Evolutionary conservation across 2,797 vertebrate species (phyloP).

Genomic region (Kryptopterus vitreolus): DNA sequence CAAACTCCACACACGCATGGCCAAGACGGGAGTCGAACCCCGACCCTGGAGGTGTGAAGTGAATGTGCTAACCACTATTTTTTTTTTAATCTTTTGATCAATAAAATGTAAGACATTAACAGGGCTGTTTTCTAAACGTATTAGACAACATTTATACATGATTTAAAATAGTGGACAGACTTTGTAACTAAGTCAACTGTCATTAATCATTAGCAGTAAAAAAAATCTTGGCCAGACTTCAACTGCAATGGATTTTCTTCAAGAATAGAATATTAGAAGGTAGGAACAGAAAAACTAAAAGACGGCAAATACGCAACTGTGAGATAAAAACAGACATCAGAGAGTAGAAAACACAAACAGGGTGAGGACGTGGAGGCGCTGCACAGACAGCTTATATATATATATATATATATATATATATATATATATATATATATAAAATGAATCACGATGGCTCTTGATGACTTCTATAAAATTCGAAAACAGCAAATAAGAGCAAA

Average conservation of each 20-base stretch:
- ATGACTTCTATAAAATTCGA: background rate
- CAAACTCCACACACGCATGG: no score
- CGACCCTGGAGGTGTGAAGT: no score
- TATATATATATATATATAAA: background rate
- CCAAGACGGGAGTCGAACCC: no score
- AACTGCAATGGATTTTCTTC: background rate
- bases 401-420: background rate
- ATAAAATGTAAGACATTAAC: background rate
- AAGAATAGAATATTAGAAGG: background rate
- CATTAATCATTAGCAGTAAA: background rate
- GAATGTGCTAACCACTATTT: no score
- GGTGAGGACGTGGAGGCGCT: background rate
- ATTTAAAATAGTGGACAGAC: background rate
- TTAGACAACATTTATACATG: background rate
- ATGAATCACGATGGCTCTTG: conserved; percentile 4
- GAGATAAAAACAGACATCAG: background rate
- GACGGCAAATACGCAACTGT: background rate
- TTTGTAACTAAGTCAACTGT: background rate
- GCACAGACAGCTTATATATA: background rate
- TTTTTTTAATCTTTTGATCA: background rate
- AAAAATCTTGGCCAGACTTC: background rate
- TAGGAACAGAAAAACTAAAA: background rate
- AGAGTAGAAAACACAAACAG: background rate
- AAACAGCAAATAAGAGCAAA: background rate
- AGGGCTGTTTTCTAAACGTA: background rate